Evolutionary conservation across 2,888 invertebrate genomes (phyloP), one percentile per base, ranked within the genome.

Genomic region (Psylliodes chrysocephalus): DNA sequence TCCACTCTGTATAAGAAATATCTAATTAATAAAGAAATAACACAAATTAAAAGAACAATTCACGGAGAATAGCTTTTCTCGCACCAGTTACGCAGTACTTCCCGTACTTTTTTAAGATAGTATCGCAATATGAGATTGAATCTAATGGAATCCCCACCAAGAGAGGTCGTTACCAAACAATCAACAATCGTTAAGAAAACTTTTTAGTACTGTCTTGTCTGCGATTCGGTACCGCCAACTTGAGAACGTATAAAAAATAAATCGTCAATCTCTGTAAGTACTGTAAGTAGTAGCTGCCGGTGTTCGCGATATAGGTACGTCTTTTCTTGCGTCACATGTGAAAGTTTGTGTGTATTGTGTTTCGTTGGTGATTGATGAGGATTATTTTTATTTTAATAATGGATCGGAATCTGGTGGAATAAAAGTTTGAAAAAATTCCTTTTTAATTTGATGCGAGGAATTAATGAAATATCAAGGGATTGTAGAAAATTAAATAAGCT

Each of bases 31-130:
- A 64, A 67, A 51, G 67, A 60, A 59, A 64, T 54, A 65, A 33
- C 52, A 64, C 52, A 64, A 67, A 67, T 67, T 64, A 67, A 52
- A 54, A 38, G 60, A 60, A 62, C 53, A 66, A 67, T 65, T 49
- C 68, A 56, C 63, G 65, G 63, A 70, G 55, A 46, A 55, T 55
- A 46, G 18, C 19, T 67, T 28, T 67, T 71, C 73, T 76, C 77
- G 77, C 77, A 75, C 73, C 76, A 77, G 71, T 73, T 73, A 60
- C 62, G 54, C 61, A 55, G 64, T 60, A 56, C 61, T 67, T 68
- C 65, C 68, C 64, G 67, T 64, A 60, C 55, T 55, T 55, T 42
- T 42, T 55, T 55, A 55, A 42, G 65, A 66, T 68, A 63, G 63
- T 68, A 65, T 60, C 55, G 35, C 47, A 66, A 63, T 64, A 59